Conservation (phyloP, 2,113 vertebrate genomes). For the Catharus fuscescens region DNA sequence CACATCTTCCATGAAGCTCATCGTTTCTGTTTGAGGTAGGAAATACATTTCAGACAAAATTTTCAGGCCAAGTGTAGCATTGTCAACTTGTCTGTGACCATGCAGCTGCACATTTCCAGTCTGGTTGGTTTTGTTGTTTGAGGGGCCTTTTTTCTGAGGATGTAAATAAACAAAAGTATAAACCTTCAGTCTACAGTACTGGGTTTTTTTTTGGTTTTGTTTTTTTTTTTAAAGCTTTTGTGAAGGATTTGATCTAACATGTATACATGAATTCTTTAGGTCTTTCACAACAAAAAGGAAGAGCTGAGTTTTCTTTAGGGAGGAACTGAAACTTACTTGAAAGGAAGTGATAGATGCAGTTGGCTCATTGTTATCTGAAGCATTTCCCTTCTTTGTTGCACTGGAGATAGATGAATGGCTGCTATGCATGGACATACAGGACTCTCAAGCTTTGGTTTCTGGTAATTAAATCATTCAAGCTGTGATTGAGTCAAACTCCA, state of each 20-base stretch:
- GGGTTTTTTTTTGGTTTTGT: neutral
- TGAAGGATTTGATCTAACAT: neutral
- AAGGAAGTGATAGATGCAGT: conserved; percentile 10
- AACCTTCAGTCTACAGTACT: neutral
- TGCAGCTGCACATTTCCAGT: neutral
- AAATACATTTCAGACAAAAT: neutral
- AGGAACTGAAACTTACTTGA: conserved; percentile 13
- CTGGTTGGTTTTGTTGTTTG: neutral
- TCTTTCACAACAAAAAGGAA: too few relatives aligned
- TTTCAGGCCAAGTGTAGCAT: neutral
- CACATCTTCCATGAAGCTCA: neutral
- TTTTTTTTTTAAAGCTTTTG: neutral
- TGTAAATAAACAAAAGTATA: neutral
- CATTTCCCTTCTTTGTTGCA: conserved; percentile 59
- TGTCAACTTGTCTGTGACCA: neutral
- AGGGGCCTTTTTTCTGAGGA: neutral
- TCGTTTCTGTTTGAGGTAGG: neutral
- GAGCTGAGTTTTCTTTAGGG: neutral
- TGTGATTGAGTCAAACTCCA: neutral
- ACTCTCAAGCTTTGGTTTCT: neutral
- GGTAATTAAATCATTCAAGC: neutral
- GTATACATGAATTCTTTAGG: neutral
- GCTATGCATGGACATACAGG: neutral
- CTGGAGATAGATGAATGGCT: neutral
- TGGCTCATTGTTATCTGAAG: conserved; percentile 27